Conservation (phyloP, 2,797 vertebrate genomes). For the Hafferia zeledoni region DNA sequence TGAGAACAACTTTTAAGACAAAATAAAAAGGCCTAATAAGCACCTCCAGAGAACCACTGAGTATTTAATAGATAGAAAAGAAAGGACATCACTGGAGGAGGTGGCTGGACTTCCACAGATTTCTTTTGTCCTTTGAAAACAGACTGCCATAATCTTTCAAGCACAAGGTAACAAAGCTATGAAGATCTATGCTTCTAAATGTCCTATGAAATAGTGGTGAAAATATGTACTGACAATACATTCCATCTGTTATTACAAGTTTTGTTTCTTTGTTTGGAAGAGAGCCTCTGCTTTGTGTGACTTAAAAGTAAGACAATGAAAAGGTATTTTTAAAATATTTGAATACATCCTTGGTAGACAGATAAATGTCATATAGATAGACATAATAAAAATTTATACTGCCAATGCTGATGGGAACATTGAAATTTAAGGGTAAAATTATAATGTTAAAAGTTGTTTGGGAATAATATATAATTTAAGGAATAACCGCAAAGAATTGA, state of each 20-base stretch:
- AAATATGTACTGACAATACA: neutral
- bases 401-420: neutral
- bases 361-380: neutral
- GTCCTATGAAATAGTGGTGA: neutral
- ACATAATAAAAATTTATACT: neutral
- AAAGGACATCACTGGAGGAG: neutral
- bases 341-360: neutral
- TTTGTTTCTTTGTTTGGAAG: neutral
- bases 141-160: neutral
- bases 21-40: neutral
- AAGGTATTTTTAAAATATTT: neutral
- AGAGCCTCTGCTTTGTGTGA: neutral
- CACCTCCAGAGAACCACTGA: neutral
- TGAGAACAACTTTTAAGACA: neutral
- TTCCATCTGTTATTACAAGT: neutral
- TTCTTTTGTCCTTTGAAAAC: neutral
- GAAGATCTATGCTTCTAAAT: neutral
- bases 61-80: neutral
- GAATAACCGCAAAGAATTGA: neutral
- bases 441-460: neutral
- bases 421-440: neutral
- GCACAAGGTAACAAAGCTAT: neutral
- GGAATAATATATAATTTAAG: neutral
- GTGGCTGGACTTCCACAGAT: neutral
- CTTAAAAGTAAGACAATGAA: neutral